Base-by-base conservation (phyloP, 92 coral and sea anemone species). In the Chrysogorgia sp. region DNA sequence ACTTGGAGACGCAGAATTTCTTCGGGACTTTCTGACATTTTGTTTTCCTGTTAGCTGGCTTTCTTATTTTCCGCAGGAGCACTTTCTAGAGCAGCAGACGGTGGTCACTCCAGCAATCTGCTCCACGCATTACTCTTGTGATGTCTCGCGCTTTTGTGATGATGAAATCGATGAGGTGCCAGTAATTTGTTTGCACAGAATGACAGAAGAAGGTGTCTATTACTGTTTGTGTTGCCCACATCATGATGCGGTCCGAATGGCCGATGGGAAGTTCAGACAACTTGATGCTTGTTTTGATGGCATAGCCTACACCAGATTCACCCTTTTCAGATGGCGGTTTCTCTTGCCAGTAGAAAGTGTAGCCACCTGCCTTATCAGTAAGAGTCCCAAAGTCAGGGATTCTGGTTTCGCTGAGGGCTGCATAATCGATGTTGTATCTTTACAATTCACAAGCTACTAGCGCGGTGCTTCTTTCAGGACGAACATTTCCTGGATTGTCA, bases 71-170 rank as follows among this genome's bases (percentile, higher is more conserved):
- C n/a, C n/a, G n/a, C 6, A 65, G 25, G 15, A n/a, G 37, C 40
- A 65, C 14, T 84, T 34, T 65, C 49, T 6, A 65, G 50, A 34
- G 1, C 34, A 85, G 15, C 14, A 71, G 86, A 26, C 85, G 71
- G 52, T 79, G 85, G 87, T 81, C 90, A 22, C 82, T 77, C 89
- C 89, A 66, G 53, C 72, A 65, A 3, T 65, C 50, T 65, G 72
- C 72, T 13, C 72, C 72, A 34, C 85, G 64, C 82, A 87, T 87
- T 52, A 77, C 58, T 71, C 58, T 80, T 7, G 88, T 83, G 48
- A 83, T 40, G 40, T 21, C 76, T 62, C 80, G 23, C 23, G 21
- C 19, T 62, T 70, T 33, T 69, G 79, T 63, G 29, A 49, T 37
- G 63, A 60, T 61, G 40, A 22, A 40, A 10, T 53, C 89, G 24